Evolutionary conservation across 2,113 vertebrate species (phyloP).

Genomic region (Eretmochelys imbricata): DNA sequence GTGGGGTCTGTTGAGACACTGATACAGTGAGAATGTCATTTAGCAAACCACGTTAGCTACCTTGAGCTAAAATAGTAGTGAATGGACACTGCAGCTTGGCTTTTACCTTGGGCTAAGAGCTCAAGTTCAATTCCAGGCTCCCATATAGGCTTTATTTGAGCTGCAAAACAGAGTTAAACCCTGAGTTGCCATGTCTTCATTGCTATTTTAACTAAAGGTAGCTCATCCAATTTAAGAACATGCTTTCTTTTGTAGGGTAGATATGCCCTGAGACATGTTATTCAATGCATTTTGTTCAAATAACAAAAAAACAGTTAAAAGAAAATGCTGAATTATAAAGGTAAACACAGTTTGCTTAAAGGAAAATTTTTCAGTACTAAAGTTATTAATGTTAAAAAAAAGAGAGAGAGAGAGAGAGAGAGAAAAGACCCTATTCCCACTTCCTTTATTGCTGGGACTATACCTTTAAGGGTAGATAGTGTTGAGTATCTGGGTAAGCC

Average conservation of each 20-base stretch:
- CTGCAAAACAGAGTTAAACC: no score
- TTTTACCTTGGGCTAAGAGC: no score
- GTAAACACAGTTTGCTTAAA: not conserved
- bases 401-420: not conserved
- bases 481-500: not conserved
- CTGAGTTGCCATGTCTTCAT: not conserved
- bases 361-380: not conserved
- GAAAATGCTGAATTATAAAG: not conserved
- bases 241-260: not conserved
- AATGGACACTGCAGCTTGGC: not conserved
- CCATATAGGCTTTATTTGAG: no score
- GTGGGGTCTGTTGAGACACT: constrained; percentile 5
- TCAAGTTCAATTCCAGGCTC: not conserved
- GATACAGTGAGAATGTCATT: not conserved
- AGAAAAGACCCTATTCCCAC: fast-evolving
- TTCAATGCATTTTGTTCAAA: not conserved
- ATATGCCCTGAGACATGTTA: not conserved
- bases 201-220: not conserved
- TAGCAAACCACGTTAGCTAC: not conserved
- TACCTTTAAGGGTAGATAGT: fast-evolving
- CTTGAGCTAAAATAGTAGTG: not conserved
- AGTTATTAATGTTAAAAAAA: not conserved
- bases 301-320: not conserved
- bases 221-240: not conserved
- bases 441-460: not conserved